phyloP scores from a whole-genome alignment of 2,113 vertebrate species.

The Myrmecobius fasciatus region DNA sequence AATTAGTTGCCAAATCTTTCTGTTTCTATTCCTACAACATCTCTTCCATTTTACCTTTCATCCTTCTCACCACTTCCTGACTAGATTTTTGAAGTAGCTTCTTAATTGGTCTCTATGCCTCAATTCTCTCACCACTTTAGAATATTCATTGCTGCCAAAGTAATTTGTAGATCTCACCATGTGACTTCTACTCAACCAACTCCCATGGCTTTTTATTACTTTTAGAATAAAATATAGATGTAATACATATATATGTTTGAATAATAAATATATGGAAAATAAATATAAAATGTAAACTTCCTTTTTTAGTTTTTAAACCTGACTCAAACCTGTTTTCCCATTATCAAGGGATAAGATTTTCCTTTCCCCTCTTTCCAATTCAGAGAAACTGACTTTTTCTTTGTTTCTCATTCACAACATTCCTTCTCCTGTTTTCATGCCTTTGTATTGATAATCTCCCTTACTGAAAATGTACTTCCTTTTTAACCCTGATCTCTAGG shows the following conservation, averaged over 20 bases:
- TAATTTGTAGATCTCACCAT: neutral
- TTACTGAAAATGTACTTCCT: neutral
- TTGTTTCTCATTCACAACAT: neutral
- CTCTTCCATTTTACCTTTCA: neutral
- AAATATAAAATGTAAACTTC: neutral
- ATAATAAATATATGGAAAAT: neutral
- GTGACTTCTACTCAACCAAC: neutral
- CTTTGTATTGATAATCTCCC: neutral
- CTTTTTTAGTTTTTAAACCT: neutral
- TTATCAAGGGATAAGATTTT: neutral
- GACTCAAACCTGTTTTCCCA: neutral
- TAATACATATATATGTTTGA: neutral
- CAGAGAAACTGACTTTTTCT: neutral
- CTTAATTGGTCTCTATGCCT: neutral
- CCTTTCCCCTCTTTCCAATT: too few relatives aligned
- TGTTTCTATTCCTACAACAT: neutral
- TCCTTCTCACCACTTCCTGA: neutral
- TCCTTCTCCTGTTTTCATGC: neutral
- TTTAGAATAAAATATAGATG: neutral
- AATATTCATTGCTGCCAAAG: neutral
- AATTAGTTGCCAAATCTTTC: neutral
- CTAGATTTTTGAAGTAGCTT: neutral
- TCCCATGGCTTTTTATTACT: neutral
- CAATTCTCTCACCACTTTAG: neutral
- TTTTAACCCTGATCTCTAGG: too few relatives aligned